Base-by-base conservation (phyloP, 2,797 vertebrate species). In the Chrysocyon brachyurus region DNA sequence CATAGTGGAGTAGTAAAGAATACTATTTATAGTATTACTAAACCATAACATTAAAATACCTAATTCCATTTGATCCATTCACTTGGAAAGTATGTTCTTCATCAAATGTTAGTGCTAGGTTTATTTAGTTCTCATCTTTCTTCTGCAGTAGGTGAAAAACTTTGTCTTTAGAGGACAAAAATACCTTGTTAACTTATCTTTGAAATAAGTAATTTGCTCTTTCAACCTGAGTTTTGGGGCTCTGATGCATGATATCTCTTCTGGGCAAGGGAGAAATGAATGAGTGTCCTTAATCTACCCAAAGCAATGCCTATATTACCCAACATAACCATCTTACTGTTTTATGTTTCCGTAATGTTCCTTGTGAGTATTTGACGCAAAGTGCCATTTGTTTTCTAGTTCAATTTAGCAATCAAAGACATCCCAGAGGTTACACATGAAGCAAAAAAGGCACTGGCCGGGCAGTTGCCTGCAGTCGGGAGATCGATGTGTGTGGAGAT, bases 401-500 rank as follows among this genome's bases (percentile, higher is more conserved):
- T 99, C 98, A 99, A 99, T 98, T 98, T 99, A 98, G 99, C 99
- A 95, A 99, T 99, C 98, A 99, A 99, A 99, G 99, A 99, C 97
- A 99, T 99, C 98, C 99, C 99, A 82, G 99, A 99, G 98, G 99
- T 99, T 95, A 99, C 99, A 79, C 99, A 99, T 99, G 99, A 99
- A 99, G 99, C 99, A 92, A 99, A 99, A 98, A 99, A 99, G 97
- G 99, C 99, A 5, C 98, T 99, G 98, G 99, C 99, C 22, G 99
- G 99, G 61, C 99, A 99, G 75, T 99, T 99, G 22, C 99, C 99
- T 0, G 99, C 99, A 64, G 99, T 99, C 28, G 99, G 99, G 16
- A 99, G 99, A 73, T 99, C 99, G 49, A 99, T 99, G 99, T 99
- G 99, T n/a, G 99, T 99, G 96, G 99, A 99, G 98, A 99, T 99